These are phyloP conservation scores for Anas platyrhynchos DNA, from an alignment of 2,113 vertebrate species.

Conservation along the genomic window DNA sequence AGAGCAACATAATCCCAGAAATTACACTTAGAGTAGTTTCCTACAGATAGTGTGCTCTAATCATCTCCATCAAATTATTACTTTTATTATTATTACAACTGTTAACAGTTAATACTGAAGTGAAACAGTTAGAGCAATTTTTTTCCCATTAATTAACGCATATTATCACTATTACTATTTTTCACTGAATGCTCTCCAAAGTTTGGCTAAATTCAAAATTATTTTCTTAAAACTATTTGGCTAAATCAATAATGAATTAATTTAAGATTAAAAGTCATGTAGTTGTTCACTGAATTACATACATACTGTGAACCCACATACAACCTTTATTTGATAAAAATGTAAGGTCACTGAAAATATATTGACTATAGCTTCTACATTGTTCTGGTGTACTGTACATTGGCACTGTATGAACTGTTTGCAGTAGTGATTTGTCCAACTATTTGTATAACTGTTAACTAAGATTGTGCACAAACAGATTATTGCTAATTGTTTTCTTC, in stretches of 20 bases:
- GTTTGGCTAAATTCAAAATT: not conserved
- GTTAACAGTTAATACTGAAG: not conserved
- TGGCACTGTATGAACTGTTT: not conserved
- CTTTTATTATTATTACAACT: not conserved
- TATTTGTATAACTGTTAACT: not conserved
- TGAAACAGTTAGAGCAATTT: not conserved
- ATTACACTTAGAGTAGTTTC: not conserved
- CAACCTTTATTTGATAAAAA: not conserved
- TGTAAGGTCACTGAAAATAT: not conserved
- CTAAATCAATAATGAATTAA: not conserved
- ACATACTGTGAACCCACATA: not conserved
- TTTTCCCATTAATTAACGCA: not conserved
- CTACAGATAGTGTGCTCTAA: not conserved
- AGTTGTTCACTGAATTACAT: not conserved
- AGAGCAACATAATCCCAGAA: not conserved
- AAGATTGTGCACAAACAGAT: not conserved
- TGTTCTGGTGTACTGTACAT: not conserved
- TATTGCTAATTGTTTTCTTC: not conserved
- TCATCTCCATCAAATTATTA: not conserved
- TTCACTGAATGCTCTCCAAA: not conserved
- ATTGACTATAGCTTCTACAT: not conserved
- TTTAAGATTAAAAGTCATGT: not conserved
- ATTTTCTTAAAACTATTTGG: not conserved
- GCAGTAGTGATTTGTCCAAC: not conserved
- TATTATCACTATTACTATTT: too few species aligned